phyloP scores from a whole-genome alignment of 2,797 vertebrate species.

The Crocidura indochinensis region DNA sequence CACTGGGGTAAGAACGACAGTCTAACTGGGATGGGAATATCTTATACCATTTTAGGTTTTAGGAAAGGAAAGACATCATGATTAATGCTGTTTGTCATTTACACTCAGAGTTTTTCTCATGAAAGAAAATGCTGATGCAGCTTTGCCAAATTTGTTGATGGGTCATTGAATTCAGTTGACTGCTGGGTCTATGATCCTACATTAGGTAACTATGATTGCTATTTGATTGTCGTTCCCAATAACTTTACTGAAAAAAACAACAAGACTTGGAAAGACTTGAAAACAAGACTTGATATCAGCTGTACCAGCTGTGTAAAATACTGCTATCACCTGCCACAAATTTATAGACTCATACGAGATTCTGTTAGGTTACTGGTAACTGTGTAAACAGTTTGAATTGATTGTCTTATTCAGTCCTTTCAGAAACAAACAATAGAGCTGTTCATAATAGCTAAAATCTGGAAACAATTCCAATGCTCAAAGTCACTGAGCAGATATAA shows the following conservation, averaged over 20 bases:
- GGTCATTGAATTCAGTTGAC: constrained; percentile 12
- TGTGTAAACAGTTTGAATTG: constrained; percentile 10
- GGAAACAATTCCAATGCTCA: no score
- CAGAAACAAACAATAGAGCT: not conserved
- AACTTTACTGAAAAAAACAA: constrained; percentile 28
- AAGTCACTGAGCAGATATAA: no score
- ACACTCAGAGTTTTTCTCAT: constrained; percentile 31
- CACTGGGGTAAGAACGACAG: constrained; percentile 5
- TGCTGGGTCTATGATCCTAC: not conserved
- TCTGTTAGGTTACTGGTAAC: constrained; percentile 48
- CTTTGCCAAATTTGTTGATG: constrained; percentile 17
- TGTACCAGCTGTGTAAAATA: constrained; percentile 18
- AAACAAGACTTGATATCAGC: not conserved
- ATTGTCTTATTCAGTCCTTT: constrained; percentile 42
- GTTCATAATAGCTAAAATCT: no score
- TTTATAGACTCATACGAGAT: constrained; percentile 13
- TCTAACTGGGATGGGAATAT: not conserved
- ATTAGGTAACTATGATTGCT: not conserved
- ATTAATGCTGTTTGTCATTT: constrained; percentile 51
- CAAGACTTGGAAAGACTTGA: no score
- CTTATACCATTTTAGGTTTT: constrained; percentile 7
- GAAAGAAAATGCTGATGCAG: constrained; percentile 17
- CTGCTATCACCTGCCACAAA: not conserved
- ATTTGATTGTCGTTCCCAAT: constrained; percentile 31
- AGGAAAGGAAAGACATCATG: constrained; percentile 17